Conservation (phyloP, 2,113 vertebrate species). For the Serilophus lunatus region DNA sequence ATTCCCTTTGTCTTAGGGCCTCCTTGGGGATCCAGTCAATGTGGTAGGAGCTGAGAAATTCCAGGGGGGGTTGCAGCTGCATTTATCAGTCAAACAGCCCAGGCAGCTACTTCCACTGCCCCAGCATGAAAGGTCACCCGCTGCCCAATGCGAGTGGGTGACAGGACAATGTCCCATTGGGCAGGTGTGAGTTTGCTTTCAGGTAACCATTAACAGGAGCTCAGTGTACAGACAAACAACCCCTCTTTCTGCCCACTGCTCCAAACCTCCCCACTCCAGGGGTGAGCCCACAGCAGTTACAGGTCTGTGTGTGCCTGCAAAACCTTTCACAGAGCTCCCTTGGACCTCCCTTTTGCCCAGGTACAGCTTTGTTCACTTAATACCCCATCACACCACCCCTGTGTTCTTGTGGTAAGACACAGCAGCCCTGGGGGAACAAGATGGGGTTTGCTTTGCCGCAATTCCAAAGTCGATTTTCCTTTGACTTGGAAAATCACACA, state of each 20-base stretch:
- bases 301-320: fast-evolving
- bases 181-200: background rate
- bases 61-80: background rate
- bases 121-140: background rate
- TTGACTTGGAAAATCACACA: background rate
- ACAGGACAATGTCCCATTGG: background rate
- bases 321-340: background rate
- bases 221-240: background rate
- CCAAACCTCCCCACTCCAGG: background rate
- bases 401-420: background rate
- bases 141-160: background rate
- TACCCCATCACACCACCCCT: fast-evolving
- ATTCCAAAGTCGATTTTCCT: background rate
- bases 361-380: background rate
- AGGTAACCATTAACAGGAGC: constrained; percentile 21
- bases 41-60: background rate
- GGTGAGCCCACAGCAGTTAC: background rate
- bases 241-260: background rate
- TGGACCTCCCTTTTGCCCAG: background rate
- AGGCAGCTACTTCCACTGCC: background rate
- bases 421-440: background rate
- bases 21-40: background rate
- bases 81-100: background rate
- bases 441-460: background rate
- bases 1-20: background rate